phyloP scores from a whole-genome alignment of 2,888 invertebrate genomes.

The Andrena haemorrhoa region DNA sequence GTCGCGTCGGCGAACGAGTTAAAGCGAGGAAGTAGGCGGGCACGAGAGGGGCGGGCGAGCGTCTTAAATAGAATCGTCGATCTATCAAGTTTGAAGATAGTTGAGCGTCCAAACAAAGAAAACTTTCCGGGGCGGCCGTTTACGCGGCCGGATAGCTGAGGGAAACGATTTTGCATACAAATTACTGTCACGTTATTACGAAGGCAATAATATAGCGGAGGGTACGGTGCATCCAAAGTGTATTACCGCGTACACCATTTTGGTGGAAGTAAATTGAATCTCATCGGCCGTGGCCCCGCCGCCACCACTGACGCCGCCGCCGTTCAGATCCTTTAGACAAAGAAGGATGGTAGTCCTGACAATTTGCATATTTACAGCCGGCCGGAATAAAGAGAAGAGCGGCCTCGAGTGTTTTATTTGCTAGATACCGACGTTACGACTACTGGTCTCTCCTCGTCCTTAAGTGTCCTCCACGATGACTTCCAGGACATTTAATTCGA shows the following conservation, averaged over 20 bases:
- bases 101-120: constrained; percentile 67
- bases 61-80: constrained; percentile 57
- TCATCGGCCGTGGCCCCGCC: constrained; percentile 70
- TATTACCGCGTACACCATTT: constrained; percentile 77
- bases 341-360: constrained; percentile 70
- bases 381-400: constrained; percentile 71
- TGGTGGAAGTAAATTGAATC: constrained; percentile 78
- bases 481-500: constrained; percentile 62
- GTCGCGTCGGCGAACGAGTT: background rate
- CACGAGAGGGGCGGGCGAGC: background rate
- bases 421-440: constrained; percentile 70
- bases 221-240: constrained; percentile 72
- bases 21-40: background rate
- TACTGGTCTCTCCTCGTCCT: constrained; percentile 45
- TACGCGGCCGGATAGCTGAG: constrained; percentile 63
- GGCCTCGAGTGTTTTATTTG: constrained; percentile 69
- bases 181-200: constrained; percentile 74
- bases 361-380: constrained; percentile 77
- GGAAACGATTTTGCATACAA: constrained; percentile 75
- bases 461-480: constrained; percentile 42
- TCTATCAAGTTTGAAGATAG: constrained; percentile 65
- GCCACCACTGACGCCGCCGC: constrained; percentile 27
- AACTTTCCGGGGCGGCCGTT: constrained; percentile 61
- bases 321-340: constrained; percentile 67
- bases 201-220: constrained; percentile 74